These are phyloP conservation scores for Caenorhabditis briggsae DNA, from an alignment of 1,140 invertebrate species.

Conservation along the genomic window DNA sequence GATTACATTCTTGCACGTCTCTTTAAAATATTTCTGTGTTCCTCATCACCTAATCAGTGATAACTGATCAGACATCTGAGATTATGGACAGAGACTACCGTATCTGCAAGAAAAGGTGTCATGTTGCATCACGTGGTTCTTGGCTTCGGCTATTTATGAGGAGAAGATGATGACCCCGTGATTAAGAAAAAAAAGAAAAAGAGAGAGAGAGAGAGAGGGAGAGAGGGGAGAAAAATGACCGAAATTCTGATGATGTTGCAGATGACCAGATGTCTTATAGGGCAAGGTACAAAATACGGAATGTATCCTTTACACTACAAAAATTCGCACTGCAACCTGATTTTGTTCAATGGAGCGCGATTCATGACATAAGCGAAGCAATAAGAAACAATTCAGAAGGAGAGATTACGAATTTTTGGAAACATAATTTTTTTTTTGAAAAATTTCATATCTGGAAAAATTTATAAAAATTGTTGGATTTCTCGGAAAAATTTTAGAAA, in stretches of 20 bases:
- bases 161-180: background rate
- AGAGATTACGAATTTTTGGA: background rate
- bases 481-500: too few relatives aligned
- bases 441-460: too few relatives aligned
- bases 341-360: too few relatives aligned
- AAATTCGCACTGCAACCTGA: background rate
- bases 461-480: too few relatives aligned
- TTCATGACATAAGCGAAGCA: too few relatives aligned
- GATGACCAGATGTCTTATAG: background rate
- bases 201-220: too few relatives aligned
- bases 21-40: background rate
- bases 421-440: too few relatives aligned
- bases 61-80: constrained; percentile 21
- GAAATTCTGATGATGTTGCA: constrained; percentile 14
- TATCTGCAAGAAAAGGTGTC: constrained; percentile 17
- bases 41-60: background rate
- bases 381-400: background rate
- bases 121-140: constrained; percentile 25
- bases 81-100: background rate
- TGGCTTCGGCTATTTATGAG: too few relatives aligned
- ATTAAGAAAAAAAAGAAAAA: background rate
- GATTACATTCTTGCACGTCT: constrained; percentile 29
- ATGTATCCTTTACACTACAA: background rate
- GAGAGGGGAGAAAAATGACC: background rate
- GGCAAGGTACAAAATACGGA: constrained; percentile 18